These are phyloP conservation scores for Pollenia amentaria DNA, from an alignment of 2,888 invertebrate genomes.

Conservation along the genomic window DNA sequence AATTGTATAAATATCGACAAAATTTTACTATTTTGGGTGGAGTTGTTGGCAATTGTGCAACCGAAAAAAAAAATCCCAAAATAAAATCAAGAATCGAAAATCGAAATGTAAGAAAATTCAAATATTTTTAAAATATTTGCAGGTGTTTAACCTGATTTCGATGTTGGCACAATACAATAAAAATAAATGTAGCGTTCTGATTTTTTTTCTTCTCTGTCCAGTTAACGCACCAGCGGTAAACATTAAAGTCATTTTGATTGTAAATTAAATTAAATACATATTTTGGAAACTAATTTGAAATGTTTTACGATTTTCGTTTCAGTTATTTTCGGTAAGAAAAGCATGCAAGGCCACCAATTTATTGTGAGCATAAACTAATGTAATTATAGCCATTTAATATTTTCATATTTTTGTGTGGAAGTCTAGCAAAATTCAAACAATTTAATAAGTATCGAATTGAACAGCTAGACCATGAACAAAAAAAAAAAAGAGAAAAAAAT, in stretches of 20 bases:
- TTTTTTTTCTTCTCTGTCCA: constrained; percentile 8
- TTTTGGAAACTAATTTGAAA: constrained; percentile 56
- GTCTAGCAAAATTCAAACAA: constrained; percentile 42
- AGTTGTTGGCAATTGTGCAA: constrained; percentile 38
- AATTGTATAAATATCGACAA: constrained; percentile 6
- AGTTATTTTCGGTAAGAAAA: constrained; percentile 22
- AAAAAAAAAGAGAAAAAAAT: not conserved
- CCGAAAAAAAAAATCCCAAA: not conserved
- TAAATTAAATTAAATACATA: constrained; percentile 40
- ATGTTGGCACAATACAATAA: constrained; percentile 43
- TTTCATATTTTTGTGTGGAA: constrained; percentile 20
- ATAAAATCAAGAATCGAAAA: constrained; percentile 18
- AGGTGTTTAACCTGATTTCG: constrained; percentile 73
- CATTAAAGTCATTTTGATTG: constrained; percentile 48
- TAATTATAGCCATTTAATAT: constrained; percentile 59
- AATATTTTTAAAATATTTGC: constrained; percentile 57
- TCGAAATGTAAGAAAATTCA: constrained; percentile 8
- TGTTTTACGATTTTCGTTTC: constrained; percentile 37
- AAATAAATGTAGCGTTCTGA: constrained; percentile 44
- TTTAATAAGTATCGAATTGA: constrained; percentile 50
- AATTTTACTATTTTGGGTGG: constrained; percentile 40
- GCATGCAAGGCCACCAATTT: constrained; percentile 49
- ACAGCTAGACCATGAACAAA: not conserved
- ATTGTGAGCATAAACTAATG: constrained; percentile 5
- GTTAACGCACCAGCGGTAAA: constrained; percentile 65